phyloP scores from a whole-genome alignment of 2,113 vertebrate genomes.

The Mohoua ochrocephala region DNA sequence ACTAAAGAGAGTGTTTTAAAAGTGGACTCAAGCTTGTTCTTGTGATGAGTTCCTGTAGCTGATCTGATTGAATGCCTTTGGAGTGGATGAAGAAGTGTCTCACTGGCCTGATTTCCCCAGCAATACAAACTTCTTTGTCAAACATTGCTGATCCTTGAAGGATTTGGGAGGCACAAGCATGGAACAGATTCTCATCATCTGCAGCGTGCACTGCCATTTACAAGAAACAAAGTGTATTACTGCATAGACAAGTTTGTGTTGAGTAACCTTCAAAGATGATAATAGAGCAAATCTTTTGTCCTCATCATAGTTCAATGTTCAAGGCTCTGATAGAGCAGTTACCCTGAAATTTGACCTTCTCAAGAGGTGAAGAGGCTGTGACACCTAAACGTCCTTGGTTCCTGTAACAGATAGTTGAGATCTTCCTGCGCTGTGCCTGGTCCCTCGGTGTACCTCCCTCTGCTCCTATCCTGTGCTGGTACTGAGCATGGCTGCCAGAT shows the following conservation, averaged over 20 bases:
- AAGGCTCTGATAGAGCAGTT: neutral
- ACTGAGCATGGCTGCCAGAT: neutral
- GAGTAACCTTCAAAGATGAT: neutral
- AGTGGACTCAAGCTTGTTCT: neutral
- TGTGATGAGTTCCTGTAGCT: neutral
- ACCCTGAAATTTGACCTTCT: neutral
- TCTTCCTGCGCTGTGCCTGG: neutral
- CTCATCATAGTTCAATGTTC: neutral
- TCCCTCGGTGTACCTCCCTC: neutral
- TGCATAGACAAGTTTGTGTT: neutral
- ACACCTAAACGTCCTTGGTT: neutral
- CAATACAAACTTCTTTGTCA: neutral
- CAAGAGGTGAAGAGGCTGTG: neutral
- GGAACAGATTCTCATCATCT: neutral
- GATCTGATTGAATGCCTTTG: neutral
- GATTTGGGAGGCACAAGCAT: neutral
- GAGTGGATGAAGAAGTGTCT: neutral
- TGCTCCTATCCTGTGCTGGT: neutral
- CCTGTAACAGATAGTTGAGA: neutral
- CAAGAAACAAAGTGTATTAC: neutral
- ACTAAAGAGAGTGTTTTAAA: neutral
- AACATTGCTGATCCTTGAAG: neutral
- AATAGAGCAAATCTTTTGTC: neutral
- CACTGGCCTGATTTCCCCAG: neutral
- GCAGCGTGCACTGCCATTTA: neutral